Percentiles rank a stretch among this genome's conserved stretches.
Evolutionary conservation across 2,888 invertebrate species (phyloP).

Genomic region (Nephrocerus scutellatus): DNA sequence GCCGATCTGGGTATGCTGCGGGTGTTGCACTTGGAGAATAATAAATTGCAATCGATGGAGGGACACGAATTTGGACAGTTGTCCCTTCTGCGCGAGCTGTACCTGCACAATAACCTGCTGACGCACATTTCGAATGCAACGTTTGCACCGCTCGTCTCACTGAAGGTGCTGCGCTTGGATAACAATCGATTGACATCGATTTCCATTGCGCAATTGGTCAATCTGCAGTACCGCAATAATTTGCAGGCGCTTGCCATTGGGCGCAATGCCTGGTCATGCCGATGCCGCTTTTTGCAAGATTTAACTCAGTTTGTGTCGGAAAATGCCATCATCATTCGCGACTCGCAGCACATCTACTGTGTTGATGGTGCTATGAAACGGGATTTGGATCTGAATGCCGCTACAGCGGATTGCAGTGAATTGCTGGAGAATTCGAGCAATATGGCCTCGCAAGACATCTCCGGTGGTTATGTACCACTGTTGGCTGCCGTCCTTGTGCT

Average conservation of each 20-base stretch:
- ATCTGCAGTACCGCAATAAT: constrained; percentile 49
- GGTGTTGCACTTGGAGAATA: constrained; percentile 77
- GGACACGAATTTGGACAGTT: constrained; percentile 82
- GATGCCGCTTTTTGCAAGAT: constrained; percentile 81
- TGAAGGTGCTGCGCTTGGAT: constrained; percentile 73
- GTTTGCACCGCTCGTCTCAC: constrained; percentile 66
- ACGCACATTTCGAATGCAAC: constrained; percentile 73
- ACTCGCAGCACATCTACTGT: constrained; percentile 73
- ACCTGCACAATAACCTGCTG: constrained; percentile 78
- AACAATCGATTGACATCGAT: constrained; percentile 76
- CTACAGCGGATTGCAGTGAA: constrained; percentile 71
- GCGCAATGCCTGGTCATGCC: constrained; percentile 83
- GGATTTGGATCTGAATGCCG: constrained; percentile 61
- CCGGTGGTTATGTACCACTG: constrained; percentile 73
- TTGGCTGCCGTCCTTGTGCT: constrained; percentile 73
- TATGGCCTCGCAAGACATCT: constrained; percentile 66
- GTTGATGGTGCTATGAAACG: constrained; percentile 70
- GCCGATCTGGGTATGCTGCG: constrained; percentile 73
- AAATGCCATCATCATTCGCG: constrained; percentile 71
- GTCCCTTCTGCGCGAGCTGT: constrained; percentile 69
- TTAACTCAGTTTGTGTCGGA: constrained; percentile 75
- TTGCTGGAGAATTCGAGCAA: constrained; percentile 56
- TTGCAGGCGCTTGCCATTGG: constrained; percentile 71
- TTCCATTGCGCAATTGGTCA: constrained; percentile 68
- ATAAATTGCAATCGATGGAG: constrained; percentile 68